A percentile compares a stretch with the other conserved stretches of the same genome.
phyloP scores from a whole-genome alignment of 2,797 vertebrate genomes.

The Presbytis comata region DNA sequence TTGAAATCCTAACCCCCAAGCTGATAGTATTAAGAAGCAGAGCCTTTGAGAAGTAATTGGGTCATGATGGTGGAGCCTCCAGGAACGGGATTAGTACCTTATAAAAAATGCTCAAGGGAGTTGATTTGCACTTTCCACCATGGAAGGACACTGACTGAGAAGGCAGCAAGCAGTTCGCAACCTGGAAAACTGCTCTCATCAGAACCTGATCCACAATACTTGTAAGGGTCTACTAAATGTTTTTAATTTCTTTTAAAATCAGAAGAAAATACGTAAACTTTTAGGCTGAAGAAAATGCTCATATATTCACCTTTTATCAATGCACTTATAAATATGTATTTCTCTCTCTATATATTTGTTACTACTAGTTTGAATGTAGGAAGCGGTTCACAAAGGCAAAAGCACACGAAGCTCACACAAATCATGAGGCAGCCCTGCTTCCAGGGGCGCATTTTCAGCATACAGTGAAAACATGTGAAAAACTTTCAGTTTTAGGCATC shows the following conservation, averaged over 20 bases:
- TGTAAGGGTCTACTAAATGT: background rate
- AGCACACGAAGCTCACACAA: background rate
- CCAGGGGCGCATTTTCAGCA: background rate
- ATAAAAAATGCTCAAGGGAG: background rate
- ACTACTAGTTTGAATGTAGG: background rate
- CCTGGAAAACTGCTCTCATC: background rate
- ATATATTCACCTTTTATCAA: background rate
- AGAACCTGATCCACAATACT: background rate
- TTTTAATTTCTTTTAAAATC: constrained; percentile 33
- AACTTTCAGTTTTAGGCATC: background rate
- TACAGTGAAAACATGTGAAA: background rate
- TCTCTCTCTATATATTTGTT: background rate
- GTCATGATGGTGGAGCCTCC: background rate
- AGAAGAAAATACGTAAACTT: constrained; percentile 5
- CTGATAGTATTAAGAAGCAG: background rate
- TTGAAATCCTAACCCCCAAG: background rate
- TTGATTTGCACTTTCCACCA: background rate
- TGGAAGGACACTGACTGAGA: background rate
- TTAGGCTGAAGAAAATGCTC: background rate
- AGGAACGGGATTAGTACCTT: background rate
- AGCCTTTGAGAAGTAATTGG: background rate
- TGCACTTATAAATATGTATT: background rate
- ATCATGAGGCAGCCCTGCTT: background rate
- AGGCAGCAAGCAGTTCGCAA: too few relatives aligned
- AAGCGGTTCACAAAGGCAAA: background rate